phyloP scores from a whole-genome alignment of 2,797 vertebrate genomes.

The Propithecus perrieri region DNA sequence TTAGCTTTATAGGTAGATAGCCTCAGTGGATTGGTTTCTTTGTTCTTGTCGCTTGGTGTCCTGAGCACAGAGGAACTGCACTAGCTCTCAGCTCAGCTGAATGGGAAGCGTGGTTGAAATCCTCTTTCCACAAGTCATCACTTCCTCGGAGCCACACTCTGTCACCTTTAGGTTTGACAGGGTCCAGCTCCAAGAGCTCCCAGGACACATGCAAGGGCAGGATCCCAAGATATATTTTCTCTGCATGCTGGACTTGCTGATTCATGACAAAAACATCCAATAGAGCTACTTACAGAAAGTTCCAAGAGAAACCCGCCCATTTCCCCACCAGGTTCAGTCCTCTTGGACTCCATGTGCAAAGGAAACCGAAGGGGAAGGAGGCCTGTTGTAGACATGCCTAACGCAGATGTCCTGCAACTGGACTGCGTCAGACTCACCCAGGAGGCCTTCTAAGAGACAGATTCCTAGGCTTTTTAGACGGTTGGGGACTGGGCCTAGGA shows the following conservation, averaged over 20 bases:
- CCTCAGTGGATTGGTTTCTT: too few relatives aligned
- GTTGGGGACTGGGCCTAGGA: neutral
- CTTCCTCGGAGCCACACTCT: neutral
- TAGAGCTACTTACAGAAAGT: neutral
- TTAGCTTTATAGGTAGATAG: neutral
- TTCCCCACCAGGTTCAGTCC: neutral
- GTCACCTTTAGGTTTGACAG: neutral
- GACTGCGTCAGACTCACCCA: fast-evolving
- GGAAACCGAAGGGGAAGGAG: neutral
- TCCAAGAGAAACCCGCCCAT: neutral
- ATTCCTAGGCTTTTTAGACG: neutral
- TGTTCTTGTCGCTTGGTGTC: too few relatives aligned
- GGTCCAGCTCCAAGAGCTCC: neutral
- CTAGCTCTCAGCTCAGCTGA: neutral
- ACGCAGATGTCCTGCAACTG: neutral
- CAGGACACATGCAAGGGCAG: neutral
- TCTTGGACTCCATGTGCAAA: neutral
- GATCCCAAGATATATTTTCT: neutral
- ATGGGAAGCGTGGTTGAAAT: neutral
- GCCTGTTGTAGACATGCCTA: neutral
- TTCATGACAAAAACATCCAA: neutral
- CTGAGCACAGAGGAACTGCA: neutral
- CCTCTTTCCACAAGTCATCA: neutral
- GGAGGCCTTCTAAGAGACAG: neutral
- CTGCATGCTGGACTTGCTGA: neutral